Evolutionary conservation across 2,888 invertebrate species (phyloP).

Genomic region (Napeogenes sylphis): DNA sequence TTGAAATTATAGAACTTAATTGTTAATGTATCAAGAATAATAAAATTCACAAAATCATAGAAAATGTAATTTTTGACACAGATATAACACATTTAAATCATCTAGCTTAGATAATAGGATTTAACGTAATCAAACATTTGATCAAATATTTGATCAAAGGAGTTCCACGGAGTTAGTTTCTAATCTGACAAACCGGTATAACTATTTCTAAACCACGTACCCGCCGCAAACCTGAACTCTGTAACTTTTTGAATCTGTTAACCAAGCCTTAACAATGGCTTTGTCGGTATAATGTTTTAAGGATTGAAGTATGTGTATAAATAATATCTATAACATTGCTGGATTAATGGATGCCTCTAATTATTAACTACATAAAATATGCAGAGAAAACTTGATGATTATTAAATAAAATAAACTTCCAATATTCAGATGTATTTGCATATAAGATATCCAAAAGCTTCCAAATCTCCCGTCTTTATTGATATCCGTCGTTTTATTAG

Average conservation of each 20-base stretch:
- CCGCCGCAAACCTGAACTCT: constrained; percentile 1
- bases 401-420: neutral
- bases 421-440: constrained; percentile 1
- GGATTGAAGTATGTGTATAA: too few species aligned
- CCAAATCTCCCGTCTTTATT: constrained; percentile 10
- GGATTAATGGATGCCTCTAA: too few species aligned
- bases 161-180: constrained; percentile 24
- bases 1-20: too few species aligned
- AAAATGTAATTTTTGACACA: neutral
- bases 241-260: constrained; percentile 1
- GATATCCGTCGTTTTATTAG: constrained; percentile 14
- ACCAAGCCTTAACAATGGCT: neutral
- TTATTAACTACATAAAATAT: neutral
- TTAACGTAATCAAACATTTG: constrained; percentile 5
- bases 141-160: constrained; percentile 18
- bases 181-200: constrained; percentile 21
- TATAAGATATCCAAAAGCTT: constrained; percentile 1
- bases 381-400: neutral
- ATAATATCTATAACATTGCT: too few species aligned
- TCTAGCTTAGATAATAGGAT: neutral
- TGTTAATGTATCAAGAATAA: too few species aligned
- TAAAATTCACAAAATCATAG: too few species aligned
- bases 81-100: neutral
- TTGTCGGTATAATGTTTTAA: too few species aligned
- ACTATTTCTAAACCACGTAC: constrained; percentile 3